Conservation (phyloP, 2,113 vertebrate species). For the Seriola rivoliana region DNA sequence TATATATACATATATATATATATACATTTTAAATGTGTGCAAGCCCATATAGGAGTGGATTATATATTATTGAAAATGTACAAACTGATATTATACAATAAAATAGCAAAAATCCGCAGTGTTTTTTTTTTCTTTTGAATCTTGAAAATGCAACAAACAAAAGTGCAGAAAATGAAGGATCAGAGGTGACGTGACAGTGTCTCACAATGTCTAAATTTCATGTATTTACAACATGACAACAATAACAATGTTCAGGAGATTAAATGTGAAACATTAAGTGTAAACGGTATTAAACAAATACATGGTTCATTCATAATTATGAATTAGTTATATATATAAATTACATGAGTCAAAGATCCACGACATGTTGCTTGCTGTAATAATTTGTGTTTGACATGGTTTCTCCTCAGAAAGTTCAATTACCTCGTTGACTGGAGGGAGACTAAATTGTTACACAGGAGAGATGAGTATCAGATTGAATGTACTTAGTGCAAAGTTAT, state of each 20-base stretch:
- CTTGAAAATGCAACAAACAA: neutral
- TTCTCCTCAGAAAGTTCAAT: neutral
- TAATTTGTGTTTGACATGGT: neutral
- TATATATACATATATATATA: too few relatives aligned
- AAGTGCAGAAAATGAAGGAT: neutral
- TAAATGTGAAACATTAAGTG: neutral
- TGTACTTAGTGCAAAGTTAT: neutral
- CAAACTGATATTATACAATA: conserved; percentile 73
- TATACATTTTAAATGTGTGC: conserved; percentile 60
- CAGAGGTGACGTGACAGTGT: neutral
- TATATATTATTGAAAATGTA: conserved; percentile 72
- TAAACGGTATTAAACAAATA: conserved; percentile 5
- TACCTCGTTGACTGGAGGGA: too few relatives aligned
- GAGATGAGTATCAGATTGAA: neutral
- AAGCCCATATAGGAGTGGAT: conserved; percentile 69
- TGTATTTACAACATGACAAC: conserved; percentile 41
- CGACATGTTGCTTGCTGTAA: neutral
- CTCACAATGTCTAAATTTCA: neutral
- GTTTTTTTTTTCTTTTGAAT: neutral
- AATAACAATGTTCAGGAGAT: conserved; percentile 1
- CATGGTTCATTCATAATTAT: neutral
- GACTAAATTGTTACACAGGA: neutral
- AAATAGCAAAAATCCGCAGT: conserved; percentile 35
- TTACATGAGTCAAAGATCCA: neutral
- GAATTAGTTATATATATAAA: neutral